Evolutionary conservation across 2,888 invertebrate genomes (phyloP).

Genomic region (Labia minor): DNA sequence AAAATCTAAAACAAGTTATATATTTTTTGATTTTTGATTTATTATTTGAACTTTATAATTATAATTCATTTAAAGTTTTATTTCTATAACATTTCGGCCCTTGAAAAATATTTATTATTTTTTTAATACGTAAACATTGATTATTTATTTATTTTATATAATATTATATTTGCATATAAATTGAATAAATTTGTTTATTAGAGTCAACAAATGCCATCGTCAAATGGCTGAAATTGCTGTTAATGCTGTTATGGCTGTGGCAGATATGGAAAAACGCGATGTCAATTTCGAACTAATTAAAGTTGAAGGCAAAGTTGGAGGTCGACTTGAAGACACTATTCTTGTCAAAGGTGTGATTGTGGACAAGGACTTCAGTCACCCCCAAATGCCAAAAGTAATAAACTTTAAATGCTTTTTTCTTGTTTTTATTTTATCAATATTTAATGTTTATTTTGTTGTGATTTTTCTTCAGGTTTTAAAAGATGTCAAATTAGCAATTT

Average conservation of each 20-base stretch:
- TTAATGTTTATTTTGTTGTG: conserved; percentile 18
- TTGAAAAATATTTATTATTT: no score
- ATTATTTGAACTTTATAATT: no score
- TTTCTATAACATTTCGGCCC: no score
- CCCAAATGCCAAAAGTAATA: conserved; percentile 92
- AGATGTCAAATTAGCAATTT: conserved; percentile 89
- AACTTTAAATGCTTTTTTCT: conserved; percentile 14
- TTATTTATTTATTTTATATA: no score
- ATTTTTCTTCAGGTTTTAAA: conserved; percentile 42
- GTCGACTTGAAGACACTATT: conserved; percentile 91
- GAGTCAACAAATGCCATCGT: conserved; percentile 88
- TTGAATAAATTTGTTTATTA: conserved; percentile 32
- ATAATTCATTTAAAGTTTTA: no score
- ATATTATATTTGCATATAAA: neutral
- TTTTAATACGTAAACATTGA: no score
- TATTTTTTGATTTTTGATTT: no score
- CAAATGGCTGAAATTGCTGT: conserved; percentile 99
- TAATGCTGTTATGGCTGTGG: conserved; percentile 90
- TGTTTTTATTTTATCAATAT: conserved; percentile 37
- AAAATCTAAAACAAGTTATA: no score
- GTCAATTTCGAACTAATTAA: conserved; percentile 99
- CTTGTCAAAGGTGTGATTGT: conserved; percentile 93
- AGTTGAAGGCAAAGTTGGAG: conserved; percentile 94
- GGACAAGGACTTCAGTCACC: conserved; percentile 98
- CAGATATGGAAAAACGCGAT: conserved; percentile 84